A percentile compares a stretch with the other conserved stretches of the same genome.
Evolutionary conservation across 37 sponge, comb jelly and placozoan genomes (phyloP).

Genomic region (Theonella swinhoei): DNA sequence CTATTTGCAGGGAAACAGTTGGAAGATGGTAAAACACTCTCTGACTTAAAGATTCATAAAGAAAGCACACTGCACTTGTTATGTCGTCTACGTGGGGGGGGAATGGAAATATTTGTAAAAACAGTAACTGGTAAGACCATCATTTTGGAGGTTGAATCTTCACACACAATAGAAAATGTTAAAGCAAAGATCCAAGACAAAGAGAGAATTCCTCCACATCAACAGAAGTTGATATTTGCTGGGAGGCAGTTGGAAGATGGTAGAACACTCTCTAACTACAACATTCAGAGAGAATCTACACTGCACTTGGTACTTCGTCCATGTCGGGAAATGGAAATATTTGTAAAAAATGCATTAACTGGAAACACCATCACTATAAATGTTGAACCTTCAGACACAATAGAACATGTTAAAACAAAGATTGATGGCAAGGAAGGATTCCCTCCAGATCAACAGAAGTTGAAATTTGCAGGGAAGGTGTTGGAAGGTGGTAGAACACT

Average conservation of each 20-base stretch:
- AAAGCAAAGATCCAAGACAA: slow-evolving; percentile 78
- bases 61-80: neutral
- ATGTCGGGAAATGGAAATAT: no score
- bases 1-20: slow-evolving; percentile 99
- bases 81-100: neutral
- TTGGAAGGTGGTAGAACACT: slow-evolving; percentile 93
- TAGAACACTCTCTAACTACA: slow-evolving; percentile 81
- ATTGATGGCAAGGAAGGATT: slow-evolving; percentile 99
- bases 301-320: slow-evolving; percentile 64
- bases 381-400: slow-evolving; percentile 90
- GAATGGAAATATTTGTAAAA: slow-evolving; percentile 72
- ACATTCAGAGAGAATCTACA: slow-evolving; percentile 85
- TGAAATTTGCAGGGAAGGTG: slow-evolving; percentile 62
- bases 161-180: slow-evolving; percentile 50
- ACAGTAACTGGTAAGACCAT: slow-evolving; percentile 84
- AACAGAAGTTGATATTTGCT: slow-evolving; percentile 85
- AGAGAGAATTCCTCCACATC: slow-evolving; percentile 85
- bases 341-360: slow-evolving; percentile 31
- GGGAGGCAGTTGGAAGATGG: slow-evolving; percentile 89
- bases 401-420: slow-evolving; percentile 96
- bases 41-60: neutral
- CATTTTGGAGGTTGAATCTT: slow-evolving; percentile 79
- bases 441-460: slow-evolving; percentile 96
- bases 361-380: slow-evolving; percentile 97
- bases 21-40: neutral